Conservation (phyloP, 2,113 vertebrate species). For the Podocnemis expansa region DNA sequence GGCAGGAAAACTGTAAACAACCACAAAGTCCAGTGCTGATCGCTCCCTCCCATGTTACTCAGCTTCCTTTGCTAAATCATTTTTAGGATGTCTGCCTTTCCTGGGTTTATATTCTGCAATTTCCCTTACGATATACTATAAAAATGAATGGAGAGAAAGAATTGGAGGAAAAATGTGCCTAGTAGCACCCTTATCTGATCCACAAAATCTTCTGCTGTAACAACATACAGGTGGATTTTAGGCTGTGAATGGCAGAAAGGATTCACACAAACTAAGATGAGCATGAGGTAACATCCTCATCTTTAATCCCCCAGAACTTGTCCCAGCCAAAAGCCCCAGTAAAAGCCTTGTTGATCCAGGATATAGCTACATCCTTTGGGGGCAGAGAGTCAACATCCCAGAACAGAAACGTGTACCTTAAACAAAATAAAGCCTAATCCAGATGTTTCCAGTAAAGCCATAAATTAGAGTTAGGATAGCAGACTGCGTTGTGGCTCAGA, state of each 20-base stretch:
- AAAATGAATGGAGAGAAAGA: not conserved
- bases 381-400: not conserved
- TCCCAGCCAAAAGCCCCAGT: not conserved
- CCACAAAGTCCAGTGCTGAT: not conserved
- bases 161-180: not conserved
- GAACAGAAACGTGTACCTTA: not conserved
- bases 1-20: not conserved
- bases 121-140: not conserved
- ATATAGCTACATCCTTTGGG: not conserved
- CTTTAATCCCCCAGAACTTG: not conserved
- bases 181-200: not conserved
- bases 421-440: not conserved
- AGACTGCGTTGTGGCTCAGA: not conserved
- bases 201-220: not conserved
- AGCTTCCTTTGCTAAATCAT: not conserved
- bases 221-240: not conserved
- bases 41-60: not conserved
- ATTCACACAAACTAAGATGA: not conserved
- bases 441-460: slow-evolving; percentile 8
- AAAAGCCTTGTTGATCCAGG: not conserved
- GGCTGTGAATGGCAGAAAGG: not conserved
- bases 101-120: not conserved
- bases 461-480: not conserved
- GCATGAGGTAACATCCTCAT: not conserved
- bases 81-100: not conserved